Conservation (phyloP, 2,888 invertebrate species). For the Nomada fabriciana region DNA sequence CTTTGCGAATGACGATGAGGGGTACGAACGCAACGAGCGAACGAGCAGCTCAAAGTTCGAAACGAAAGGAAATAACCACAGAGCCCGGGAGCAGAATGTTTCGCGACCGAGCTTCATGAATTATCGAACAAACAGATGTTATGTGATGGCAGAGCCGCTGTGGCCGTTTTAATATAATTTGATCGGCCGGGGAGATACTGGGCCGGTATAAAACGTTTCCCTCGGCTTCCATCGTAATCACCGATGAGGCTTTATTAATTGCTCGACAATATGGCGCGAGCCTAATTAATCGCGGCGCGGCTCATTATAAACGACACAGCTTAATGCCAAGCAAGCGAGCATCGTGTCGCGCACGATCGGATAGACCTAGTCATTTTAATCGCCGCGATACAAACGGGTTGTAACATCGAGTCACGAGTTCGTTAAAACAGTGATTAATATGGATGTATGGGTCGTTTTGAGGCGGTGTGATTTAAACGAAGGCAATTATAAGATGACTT, state of each 20-base stretch:
- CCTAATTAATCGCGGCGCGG: slow-evolving; percentile 57
- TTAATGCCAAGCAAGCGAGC: slow-evolving; percentile 30
- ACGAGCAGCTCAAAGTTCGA: neutral
- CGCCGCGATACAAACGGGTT: slow-evolving; percentile 40
- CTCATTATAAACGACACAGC: slow-evolving; percentile 57
- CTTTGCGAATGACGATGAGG: no score
- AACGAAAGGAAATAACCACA: neutral
- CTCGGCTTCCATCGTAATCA: slow-evolving; percentile 49
- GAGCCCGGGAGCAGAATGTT: slow-evolving; percentile 15
- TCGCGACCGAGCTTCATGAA: slow-evolving; percentile 46
- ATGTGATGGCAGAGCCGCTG: slow-evolving; percentile 26
- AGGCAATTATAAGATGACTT: no score
- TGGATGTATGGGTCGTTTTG: neutral
- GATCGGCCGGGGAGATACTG: slow-evolving; percentile 53
- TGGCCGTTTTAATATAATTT: slow-evolving; percentile 59
- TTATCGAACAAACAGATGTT: slow-evolving; percentile 64
- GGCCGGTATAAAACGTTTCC: slow-evolving; percentile 25
- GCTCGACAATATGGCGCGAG: slow-evolving; percentile 54
- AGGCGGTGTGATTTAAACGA: no score
- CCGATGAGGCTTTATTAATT: slow-evolving; percentile 58
- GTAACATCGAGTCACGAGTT: slow-evolving; percentile 38
- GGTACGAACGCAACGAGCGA: neutral
- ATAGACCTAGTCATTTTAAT: slow-evolving; percentile 43
- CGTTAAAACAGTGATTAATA: slow-evolving; percentile 36
- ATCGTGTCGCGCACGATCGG: slow-evolving; percentile 26